Evolutionary conservation across 2,888 invertebrate genomes (phyloP).

Genomic region (Hydriomena furcata): DNA sequence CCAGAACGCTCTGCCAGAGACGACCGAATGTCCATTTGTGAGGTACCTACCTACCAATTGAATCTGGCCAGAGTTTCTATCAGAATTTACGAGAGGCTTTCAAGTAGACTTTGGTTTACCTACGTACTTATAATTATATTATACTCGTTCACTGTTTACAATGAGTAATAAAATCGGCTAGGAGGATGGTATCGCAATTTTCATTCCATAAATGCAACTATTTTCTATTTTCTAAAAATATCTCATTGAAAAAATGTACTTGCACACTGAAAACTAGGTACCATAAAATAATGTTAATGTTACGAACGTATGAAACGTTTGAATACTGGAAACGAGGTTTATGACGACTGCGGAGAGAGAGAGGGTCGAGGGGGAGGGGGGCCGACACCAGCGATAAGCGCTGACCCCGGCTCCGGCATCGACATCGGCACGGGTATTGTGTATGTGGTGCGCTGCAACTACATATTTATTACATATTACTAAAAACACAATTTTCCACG

Average conservation of each 20-base stretch:
- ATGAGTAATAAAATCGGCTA: too few species aligned
- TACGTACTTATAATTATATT: too few species aligned
- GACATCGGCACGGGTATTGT: not conserved
- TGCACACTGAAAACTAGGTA: not conserved
- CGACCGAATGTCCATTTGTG: too few species aligned
- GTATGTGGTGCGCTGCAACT: not conserved
- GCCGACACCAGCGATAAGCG: constrained; percentile 38
- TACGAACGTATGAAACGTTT: constrained; percentile 11
- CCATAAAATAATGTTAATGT: constrained; percentile 4
- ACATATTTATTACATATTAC: not conserved
- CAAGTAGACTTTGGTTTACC: too few species aligned
- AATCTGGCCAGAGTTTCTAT: too few species aligned
- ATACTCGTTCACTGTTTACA: too few species aligned
- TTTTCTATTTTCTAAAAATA: not conserved
- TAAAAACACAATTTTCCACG: not conserved
- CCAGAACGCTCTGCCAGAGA: too few species aligned
- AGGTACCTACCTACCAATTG: too few species aligned
- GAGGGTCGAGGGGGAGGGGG: not conserved
- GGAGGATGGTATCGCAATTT: too few species aligned
- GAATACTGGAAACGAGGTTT: constrained; percentile 26
- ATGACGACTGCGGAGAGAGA: constrained; percentile 10
- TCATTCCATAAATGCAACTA: not conserved
- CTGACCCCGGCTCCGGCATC: constrained; percentile 46
- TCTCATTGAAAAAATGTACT: too few species aligned
- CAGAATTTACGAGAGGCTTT: too few species aligned